Conservation (phyloP, 1,140 invertebrate species). For the Neodiprion virginianus region DNA sequence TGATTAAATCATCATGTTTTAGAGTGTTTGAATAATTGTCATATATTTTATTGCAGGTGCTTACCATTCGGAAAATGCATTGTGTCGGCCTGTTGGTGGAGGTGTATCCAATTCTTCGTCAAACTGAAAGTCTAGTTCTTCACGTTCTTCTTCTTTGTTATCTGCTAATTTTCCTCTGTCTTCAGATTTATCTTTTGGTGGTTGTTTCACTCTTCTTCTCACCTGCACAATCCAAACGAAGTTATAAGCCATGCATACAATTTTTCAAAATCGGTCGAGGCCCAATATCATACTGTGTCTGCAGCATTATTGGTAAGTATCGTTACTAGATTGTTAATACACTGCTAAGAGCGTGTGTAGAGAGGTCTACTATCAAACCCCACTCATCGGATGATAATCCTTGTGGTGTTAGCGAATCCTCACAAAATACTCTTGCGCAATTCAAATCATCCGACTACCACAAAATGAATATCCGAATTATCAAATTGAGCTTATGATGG, state of each 20-base stretch:
- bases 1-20: conserved; percentile 32
- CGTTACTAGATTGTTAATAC: no score
- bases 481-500: neutral
- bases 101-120: conserved; percentile 90
- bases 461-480: neutral
- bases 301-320: neutral
- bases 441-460: conserved; percentile 10
- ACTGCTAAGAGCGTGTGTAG: conserved; percentile 27
- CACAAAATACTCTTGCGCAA: conserved; percentile 47
- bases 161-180: conserved; percentile 52
- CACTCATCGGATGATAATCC: conserved; percentile 40
- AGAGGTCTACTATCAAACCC: conserved; percentile 52
- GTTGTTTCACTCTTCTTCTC: conserved; percentile 60
- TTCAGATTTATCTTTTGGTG: conserved; percentile 54
- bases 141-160: conserved; percentile 67
- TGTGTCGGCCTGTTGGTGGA: conserved; percentile 75
- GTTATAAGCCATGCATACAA: neutral
- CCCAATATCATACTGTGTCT: no score
- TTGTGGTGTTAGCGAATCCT: conserved; percentile 51
- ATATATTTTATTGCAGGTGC: conserved; percentile 20
- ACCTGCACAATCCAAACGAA: conserved; percentile 47
- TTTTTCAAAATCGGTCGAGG: neutral
- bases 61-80: conserved; percentile 82
- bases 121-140: conserved; percentile 96
- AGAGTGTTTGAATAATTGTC: neutral